These are phyloP conservation scores for Rattus rattus DNA, from an alignment of 2,113 vertebrate genomes.

Conservation along the genomic window DNA sequence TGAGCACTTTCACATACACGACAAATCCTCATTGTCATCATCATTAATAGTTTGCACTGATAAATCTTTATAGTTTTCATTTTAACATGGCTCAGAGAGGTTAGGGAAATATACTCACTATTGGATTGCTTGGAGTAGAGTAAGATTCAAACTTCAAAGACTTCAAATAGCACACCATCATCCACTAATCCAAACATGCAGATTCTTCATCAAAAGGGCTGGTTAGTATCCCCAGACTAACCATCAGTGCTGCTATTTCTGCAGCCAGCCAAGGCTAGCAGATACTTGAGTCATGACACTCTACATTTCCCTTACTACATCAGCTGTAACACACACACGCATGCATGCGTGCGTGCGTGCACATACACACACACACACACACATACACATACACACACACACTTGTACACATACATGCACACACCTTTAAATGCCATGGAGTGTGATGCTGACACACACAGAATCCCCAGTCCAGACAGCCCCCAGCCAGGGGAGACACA, in stretches of 20 bases:
- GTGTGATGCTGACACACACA: conserved; percentile 70
- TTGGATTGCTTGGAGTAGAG: neutral
- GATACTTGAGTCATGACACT: neutral
- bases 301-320: conserved; percentile 5
- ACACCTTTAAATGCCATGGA: conserved; percentile 49
- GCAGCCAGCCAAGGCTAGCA: fast-evolving
- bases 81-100: neutral
- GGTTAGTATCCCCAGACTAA: neutral
- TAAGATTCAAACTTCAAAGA: neutral
- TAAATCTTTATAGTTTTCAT: neutral
- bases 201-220: neutral
- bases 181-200: neutral
- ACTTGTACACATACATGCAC: no score
- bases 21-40: neutral
- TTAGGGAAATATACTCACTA: neutral
- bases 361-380: no score
- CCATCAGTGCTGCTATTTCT: neutral
- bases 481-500: conserved; percentile 70
- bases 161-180: neutral
- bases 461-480: conserved; percentile 74
- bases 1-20: neutral
- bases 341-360: no score
- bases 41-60: neutral
- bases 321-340: conserved; percentile 6
- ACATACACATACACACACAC: no score